phyloP scores from a whole-genome alignment of 2,888 invertebrate genomes.

The Callimorpha dominula region DNA sequence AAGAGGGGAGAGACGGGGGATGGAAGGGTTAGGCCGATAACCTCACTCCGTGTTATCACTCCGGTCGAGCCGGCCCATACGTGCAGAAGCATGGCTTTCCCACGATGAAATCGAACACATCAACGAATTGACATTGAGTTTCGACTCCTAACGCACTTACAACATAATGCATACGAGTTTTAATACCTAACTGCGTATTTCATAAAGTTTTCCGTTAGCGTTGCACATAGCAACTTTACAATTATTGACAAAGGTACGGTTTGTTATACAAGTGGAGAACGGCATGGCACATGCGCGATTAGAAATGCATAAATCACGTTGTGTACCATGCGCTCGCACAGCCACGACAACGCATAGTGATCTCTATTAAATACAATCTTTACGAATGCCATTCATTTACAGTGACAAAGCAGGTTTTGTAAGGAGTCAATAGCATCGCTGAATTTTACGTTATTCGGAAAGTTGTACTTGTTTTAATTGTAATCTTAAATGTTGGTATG shows the following conservation, averaged over 20 bases:
- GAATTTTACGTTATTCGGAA: constrained; percentile 20
- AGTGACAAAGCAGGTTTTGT: constrained; percentile 30
- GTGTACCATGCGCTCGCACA: constrained; percentile 62
- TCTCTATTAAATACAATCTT: constrained; percentile 53
- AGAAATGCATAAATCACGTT: constrained; percentile 74
- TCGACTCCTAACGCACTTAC: constrained; percentile 27
- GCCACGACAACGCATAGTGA: constrained; percentile 55
- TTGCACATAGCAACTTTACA: constrained; percentile 48
- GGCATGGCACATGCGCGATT: constrained; percentile 64
- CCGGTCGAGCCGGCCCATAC: too few species aligned
- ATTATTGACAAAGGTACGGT: constrained; percentile 44
- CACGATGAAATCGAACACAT: constrained; percentile 21
- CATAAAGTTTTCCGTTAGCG: constrained; percentile 43
- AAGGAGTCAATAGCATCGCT: constrained; percentile 22
- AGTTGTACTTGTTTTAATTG: constrained; percentile 32
- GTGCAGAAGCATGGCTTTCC: too few species aligned
- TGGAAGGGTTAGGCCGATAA: too few species aligned
- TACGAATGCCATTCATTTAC: constrained; percentile 40
- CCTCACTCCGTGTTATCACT: too few species aligned
- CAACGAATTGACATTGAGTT: constrained; percentile 48
- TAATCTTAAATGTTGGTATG: constrained; percentile 8
- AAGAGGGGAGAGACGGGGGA: too few species aligned
- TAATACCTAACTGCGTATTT: constrained; percentile 23
- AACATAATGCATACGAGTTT: constrained; percentile 37
- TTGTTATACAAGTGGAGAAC: constrained; percentile 59